Evolutionary conservation across 1,140 invertebrate species (phyloP).

Genomic region (Steinernema feltiae): DNA sequence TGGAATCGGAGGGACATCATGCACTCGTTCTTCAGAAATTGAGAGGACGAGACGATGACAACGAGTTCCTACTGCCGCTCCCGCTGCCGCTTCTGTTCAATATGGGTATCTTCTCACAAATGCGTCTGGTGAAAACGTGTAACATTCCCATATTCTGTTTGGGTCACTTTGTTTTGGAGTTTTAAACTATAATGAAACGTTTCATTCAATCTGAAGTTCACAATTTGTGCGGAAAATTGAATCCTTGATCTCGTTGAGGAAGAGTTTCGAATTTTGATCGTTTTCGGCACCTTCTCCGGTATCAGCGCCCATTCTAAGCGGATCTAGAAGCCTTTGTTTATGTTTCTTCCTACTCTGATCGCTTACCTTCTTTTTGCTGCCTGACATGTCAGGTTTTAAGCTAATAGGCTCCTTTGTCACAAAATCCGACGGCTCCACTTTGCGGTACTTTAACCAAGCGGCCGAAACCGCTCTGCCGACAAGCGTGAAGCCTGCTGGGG

Average conservation of each 20-base stretch:
- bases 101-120: too few relatives aligned
- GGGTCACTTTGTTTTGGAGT: too few relatives aligned
- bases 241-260: not conserved
- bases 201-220: not conserved
- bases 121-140: too few relatives aligned
- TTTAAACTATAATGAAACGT: too few relatives aligned
- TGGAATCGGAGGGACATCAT: not conserved
- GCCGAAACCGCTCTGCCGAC: not conserved
- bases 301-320: not conserved
- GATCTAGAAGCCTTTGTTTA: not conserved
- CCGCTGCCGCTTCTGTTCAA: too few relatives aligned
- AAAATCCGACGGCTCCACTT: not conserved
- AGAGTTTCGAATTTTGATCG: not conserved
- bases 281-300: not conserved
- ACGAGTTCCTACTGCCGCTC: too few relatives aligned
- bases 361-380: not conserved
- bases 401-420: not conserved
- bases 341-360: not conserved
- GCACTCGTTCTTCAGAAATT: not conserved
- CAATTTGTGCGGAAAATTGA: not conserved
- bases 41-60: too few relatives aligned
- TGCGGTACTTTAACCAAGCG: not conserved
- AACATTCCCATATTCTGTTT: too few relatives aligned
- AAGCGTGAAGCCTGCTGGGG: not conserved
- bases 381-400: not conserved